These are phyloP conservation scores for Tachina grossa DNA, from an alignment of 2,888 invertebrate genomes.

Conservation along the genomic window DNA sequence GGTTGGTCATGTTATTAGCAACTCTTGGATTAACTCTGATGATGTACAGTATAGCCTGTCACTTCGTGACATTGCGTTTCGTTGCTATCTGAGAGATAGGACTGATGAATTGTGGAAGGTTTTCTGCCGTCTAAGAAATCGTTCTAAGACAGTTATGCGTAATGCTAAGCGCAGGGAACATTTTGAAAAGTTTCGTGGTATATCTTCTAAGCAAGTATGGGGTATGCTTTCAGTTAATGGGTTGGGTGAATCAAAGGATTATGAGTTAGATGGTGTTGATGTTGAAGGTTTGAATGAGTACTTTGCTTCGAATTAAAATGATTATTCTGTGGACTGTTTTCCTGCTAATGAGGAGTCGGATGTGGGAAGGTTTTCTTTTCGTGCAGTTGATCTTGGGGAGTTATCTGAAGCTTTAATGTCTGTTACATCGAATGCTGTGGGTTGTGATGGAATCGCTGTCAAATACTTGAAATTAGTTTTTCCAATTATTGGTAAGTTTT, in stretches of 20 bases:
- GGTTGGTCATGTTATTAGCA: no score
- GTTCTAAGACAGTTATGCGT: slow-evolving; percentile 8
- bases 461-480: neutral
- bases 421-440: neutral
- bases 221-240: neutral
- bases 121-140: neutral
- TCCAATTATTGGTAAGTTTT: no score
- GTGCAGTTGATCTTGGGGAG: no score
- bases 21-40: neutral
- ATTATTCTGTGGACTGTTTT: neutral
- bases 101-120: neutral
- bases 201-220: neutral
- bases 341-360: neutral
- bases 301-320: neutral
- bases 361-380: neutral
- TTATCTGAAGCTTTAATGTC: neutral
- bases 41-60: neutral
- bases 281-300: neutral
- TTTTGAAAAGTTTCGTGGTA: neutral
- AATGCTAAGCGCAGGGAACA: no score
- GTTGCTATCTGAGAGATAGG: neutral
- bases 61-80: neutral
- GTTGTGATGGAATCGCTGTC: no score
- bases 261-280: neutral
- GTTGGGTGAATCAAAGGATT: neutral